Conservation (phyloP, 2,888 invertebrate genomes). For the Allophyes oxyacanthae region DNA sequence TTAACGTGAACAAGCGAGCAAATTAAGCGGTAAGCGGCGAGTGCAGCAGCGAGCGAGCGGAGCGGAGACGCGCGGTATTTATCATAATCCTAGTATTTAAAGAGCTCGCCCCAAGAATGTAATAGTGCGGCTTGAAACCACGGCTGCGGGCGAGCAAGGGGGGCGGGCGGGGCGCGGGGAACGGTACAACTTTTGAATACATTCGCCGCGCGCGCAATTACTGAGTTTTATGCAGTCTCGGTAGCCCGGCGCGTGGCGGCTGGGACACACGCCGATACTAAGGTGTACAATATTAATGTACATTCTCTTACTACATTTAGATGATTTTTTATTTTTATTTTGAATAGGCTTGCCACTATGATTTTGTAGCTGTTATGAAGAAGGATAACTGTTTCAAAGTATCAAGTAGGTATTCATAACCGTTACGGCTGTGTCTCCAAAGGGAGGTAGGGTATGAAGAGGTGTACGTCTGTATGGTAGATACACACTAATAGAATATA, state of each 20-base stretch:
- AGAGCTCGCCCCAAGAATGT: slow-evolving; percentile 50
- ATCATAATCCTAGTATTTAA: slow-evolving; percentile 54
- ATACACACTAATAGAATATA: too few species aligned
- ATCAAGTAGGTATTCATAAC: too few species aligned
- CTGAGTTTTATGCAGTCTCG: slow-evolving; percentile 50
- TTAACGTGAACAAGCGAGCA: slow-evolving; percentile 37
- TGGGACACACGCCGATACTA: neutral
- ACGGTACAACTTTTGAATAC: slow-evolving; percentile 45
- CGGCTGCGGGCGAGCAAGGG: neutral
- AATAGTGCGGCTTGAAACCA: slow-evolving; percentile 39
- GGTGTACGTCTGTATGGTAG: too few species aligned
- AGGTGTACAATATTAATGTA: neutral
- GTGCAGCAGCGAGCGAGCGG: slow-evolving; percentile 13
- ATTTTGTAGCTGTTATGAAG: neutral
- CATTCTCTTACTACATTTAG: slow-evolving; percentile 2
- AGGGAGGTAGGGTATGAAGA: too few species aligned
- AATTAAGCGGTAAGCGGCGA: slow-evolving; percentile 36
- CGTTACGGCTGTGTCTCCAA: too few species aligned
- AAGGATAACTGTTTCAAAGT: too few species aligned
- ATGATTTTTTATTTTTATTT: too few species aligned
- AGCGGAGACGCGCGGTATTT: slow-evolving; percentile 33
- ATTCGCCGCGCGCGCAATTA: slow-evolving; percentile 54
- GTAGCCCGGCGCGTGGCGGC: slow-evolving; percentile 1
- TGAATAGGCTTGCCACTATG: too few species aligned
- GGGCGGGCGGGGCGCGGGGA: neutral